Evolutionary conservation across 2,113 vertebrate genomes (phyloP).

Genomic region (Paramormyrops kingsleyae): DNA sequence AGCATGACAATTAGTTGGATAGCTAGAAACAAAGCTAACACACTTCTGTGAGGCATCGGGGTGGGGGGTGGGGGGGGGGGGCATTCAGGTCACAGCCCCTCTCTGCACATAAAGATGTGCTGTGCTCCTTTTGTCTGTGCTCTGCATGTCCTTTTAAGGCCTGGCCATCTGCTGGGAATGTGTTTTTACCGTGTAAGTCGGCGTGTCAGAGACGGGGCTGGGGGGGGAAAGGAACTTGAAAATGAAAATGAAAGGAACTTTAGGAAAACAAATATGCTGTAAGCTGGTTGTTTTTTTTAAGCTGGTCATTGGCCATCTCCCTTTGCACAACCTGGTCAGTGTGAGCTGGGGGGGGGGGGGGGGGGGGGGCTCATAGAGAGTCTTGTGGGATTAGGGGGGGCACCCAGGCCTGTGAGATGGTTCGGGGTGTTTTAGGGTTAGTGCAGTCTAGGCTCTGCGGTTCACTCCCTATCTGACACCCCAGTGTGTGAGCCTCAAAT

Average conservation of each 20-base stretch:
- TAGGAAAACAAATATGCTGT: neutral
- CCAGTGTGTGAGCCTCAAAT: too few species aligned
- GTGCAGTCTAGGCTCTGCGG: neutral
- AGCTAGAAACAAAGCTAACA: neutral
- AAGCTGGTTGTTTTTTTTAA: neutral
- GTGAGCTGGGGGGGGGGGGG: neutral
- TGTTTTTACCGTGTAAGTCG: neutral
- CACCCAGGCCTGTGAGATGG: too few species aligned
- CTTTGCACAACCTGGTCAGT: neutral
- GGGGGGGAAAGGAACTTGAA: neutral
- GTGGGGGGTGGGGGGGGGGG: neutral
- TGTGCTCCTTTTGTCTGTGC: neutral
- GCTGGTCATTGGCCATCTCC: neutral
- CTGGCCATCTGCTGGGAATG: neutral
- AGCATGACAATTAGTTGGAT: neutral
- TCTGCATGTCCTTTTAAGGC: conserved; percentile 1
- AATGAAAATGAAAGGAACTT: too few species aligned
- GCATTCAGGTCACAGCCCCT: neutral
- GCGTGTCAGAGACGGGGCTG: neutral
- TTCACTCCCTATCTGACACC: too few species aligned
- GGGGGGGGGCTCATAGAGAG: neutral
- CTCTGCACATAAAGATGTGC: neutral
- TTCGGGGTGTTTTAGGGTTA: neutral
- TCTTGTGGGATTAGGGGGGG: too few species aligned
- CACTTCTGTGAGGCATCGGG: neutral